phyloP scores from a whole-genome alignment of 2,888 invertebrate genomes.

The Deroplatys truncata region DNA sequence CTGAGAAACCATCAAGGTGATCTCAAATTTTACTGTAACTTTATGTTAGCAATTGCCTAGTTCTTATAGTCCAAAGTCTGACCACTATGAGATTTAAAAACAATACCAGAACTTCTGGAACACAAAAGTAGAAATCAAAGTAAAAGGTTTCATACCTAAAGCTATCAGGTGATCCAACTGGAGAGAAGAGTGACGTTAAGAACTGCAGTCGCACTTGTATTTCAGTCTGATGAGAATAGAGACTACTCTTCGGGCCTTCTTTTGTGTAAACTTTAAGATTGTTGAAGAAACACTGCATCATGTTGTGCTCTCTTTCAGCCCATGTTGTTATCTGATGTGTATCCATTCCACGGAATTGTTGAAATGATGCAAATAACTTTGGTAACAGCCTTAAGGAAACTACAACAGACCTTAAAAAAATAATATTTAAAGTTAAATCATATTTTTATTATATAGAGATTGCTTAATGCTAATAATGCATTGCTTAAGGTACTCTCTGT shows the following conservation, averaged over 20 bases:
- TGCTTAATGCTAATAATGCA: too few species aligned
- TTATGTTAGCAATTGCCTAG: too few species aligned
- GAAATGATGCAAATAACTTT: slow-evolving; percentile 86
- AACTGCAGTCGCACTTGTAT: slow-evolving; percentile 89
- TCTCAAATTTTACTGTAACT: too few species aligned
- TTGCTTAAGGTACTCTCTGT: too few species aligned
- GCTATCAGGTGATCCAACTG: slow-evolving; percentile 82
- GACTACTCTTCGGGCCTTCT: slow-evolving; percentile 39
- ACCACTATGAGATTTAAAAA: too few species aligned
- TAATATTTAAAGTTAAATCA: too few species aligned
- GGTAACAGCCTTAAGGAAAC: slow-evolving; percentile 84
- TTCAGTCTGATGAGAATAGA: slow-evolving; percentile 77
- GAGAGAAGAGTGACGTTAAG: slow-evolving; percentile 87
- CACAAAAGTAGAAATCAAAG: too few species aligned
- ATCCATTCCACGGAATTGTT: slow-evolving; percentile 81
- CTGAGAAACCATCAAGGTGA: too few species aligned
- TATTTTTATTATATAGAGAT: too few species aligned
- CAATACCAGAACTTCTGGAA: too few species aligned
- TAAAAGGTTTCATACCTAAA: slow-evolving; percentile 56
- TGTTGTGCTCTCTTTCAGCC: slow-evolving; percentile 87
- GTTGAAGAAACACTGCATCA: slow-evolving; percentile 90
- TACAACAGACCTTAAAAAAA: slow-evolving; percentile 68
- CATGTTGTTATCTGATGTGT: slow-evolving; percentile 85
- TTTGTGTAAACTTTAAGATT: slow-evolving; percentile 73
- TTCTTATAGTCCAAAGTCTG: too few species aligned